phyloP scores from a whole-genome alignment of 1,140 invertebrate genomes.

The Neoseiulus cucumeris region DNA sequence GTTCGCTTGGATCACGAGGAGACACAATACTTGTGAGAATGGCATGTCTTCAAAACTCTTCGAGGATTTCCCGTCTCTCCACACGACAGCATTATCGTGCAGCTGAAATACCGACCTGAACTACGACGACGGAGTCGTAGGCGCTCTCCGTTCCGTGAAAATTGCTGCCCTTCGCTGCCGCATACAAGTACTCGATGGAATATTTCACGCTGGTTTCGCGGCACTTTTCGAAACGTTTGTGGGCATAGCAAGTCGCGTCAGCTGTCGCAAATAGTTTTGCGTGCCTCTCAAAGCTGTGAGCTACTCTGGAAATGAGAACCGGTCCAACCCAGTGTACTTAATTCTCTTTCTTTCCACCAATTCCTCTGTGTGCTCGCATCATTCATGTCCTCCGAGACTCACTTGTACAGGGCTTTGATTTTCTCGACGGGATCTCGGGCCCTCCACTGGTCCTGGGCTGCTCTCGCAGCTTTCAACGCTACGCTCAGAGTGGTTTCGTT shows the following conservation, averaged over 20 bases:
- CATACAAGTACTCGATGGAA: not conserved
- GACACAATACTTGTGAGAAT: not conserved
- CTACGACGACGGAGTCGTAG: not conserved
- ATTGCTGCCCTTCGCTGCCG: not conserved
- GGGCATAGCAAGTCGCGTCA: not conserved
- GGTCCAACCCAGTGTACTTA: not conserved
- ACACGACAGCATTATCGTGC: not conserved
- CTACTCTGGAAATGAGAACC: not conserved
- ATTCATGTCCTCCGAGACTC: not conserved
- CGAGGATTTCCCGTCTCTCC: not conserved
- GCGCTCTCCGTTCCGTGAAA: not conserved
- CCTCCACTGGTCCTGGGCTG: not conserved
- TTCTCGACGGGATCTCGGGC: not conserved
- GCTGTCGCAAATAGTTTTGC: not conserved
- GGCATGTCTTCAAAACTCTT: not conserved
- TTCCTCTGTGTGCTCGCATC: not conserved
- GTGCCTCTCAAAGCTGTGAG: not conserved
- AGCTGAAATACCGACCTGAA: not conserved
- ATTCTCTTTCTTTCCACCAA: not conserved
- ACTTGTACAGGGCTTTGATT: not conserved
- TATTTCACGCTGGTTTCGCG: not conserved
- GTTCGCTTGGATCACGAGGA: not conserved
- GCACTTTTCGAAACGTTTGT: constrained; percentile 2
- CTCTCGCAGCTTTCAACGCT: not conserved
- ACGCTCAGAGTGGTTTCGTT: not conserved